phyloP scores from a whole-genome alignment of 2,113 vertebrate species.

The Lamprologus ornatipinnis region DNA sequence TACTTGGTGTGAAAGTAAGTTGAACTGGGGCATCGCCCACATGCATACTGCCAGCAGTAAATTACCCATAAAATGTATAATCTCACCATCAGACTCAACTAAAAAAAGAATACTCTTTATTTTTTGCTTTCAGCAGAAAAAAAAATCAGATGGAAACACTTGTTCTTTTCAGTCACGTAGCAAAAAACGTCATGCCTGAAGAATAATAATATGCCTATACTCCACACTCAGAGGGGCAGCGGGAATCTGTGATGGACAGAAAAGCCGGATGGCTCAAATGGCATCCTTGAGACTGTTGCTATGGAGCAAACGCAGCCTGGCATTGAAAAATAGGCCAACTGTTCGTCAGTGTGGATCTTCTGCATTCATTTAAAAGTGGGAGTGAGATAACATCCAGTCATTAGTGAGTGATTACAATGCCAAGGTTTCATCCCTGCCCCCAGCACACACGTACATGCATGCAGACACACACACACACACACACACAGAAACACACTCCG shows the following conservation, averaged over 20 bases:
- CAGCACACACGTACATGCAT: fast-evolving
- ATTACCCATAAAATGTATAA: neutral
- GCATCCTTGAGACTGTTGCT: slow-evolving; percentile 43
- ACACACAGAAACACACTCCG: neutral
- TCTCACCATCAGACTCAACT: neutral
- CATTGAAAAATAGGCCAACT: slow-evolving; percentile 50
- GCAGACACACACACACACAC: fast-evolving
- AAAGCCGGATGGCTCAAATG: slow-evolving; percentile 12
- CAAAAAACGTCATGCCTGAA: neutral
- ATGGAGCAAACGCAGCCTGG: slow-evolving; percentile 32
- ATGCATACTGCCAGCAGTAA: neutral
- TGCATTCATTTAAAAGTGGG: slow-evolving; percentile 60
- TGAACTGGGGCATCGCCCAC: neutral
- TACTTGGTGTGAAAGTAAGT: neutral
- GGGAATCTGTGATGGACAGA: neutral
- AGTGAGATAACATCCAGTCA: slow-evolving; percentile 65
- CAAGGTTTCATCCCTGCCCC: slow-evolving; percentile 35
- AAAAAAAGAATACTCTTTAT: neutral
- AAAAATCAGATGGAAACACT: neutral
- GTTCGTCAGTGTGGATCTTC: slow-evolving; percentile 34
- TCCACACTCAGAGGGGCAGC: neutral
- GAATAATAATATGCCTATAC: neutral
- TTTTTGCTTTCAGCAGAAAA: neutral
- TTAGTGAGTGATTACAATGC: slow-evolving; percentile 66
- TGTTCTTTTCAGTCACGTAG: neutral